Base-by-base conservation (phyloP, 2,113 vertebrate species). In the Ptilorrhoa leucosticta region DNA sequence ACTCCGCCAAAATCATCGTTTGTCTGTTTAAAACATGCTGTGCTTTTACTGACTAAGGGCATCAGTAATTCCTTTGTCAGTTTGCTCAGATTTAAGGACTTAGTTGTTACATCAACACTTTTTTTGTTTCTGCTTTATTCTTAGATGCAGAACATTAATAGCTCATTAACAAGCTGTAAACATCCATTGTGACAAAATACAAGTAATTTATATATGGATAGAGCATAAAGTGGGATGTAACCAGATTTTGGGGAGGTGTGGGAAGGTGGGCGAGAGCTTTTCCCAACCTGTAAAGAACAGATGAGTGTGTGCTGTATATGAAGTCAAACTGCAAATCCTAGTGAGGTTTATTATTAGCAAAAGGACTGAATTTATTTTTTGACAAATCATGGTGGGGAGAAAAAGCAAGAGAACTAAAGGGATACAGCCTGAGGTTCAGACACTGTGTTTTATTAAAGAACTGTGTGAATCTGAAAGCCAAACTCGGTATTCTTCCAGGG, bases 201-300 rank as follows among this genome's bases (percentile, higher is more conserved):
- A 79, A 71, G 47, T 24, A 45, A 89, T 76, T 82, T 35, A 33
- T 61, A n/a, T 2, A 64, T 2, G 10, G 45, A 48, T 2, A 71
- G 45, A 89, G 30, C 63, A 70, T 27, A 13, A 57, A 91, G 57
- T 45, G 66, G 28, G 66, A 50, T 76, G 75, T 10, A 80, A 57
- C 24, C 88, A 96, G 92, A 90, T 86, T 96, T 90, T 80, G 42
- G 92, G 90, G 90, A 95, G 90, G 82, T 87, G 82, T 90, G 57
- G 83, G 70, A 39, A 83, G 58, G 83, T 93, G 79, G 84, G 83
- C 4, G 83, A 89, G 70, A 94, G 31, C n/a, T 90, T 93, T 87
- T 91, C 40, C 60, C 78, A 91, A 27, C 63, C 82, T 83, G 66
- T 18, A 88, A 81, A 80, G 86, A 93, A 94, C 89, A 94, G 72